These are phyloP conservation scores for Aphidoletes aphidimyza DNA, from an alignment of 2,888 invertebrate genomes.

Conservation along the genomic window DNA sequence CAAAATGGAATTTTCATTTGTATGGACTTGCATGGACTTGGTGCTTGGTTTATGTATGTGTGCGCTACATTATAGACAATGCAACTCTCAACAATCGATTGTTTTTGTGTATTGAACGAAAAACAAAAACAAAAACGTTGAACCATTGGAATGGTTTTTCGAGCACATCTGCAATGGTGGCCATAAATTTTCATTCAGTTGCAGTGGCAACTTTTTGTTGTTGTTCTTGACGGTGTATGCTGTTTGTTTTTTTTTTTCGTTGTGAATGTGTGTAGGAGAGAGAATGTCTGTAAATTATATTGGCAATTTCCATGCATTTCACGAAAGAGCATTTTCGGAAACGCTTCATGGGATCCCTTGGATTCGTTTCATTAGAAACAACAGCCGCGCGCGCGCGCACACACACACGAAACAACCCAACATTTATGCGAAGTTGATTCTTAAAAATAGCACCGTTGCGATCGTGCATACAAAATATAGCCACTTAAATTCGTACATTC, in stretches of 20 bases:
- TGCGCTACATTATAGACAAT: too few species aligned
- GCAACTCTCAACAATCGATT: too few species aligned
- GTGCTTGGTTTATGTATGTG: background rate
- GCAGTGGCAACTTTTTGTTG: too few species aligned
- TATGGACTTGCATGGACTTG: too few species aligned
- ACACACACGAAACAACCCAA: background rate
- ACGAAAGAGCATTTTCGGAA: background rate
- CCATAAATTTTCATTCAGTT: too few species aligned
- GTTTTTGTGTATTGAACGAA: too few species aligned
- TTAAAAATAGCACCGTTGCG: slow-evolving; percentile 20
- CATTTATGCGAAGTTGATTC: background rate
- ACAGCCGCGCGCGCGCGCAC: background rate
- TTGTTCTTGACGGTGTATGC: too few species aligned
- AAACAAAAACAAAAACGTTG: too few species aligned
- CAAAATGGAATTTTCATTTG: background rate
- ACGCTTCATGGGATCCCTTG: background rate
- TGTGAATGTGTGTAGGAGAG: background rate
- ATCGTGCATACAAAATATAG: slow-evolving; percentile 19
- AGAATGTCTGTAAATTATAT: background rate
- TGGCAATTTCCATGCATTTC: slow-evolving; percentile 23
- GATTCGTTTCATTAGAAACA: background rate
- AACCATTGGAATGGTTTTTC: too few species aligned
- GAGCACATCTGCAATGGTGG: too few species aligned
- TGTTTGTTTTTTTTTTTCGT: background rate
- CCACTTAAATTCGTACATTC: background rate